Conservation (phyloP, 2,888 invertebrate genomes). For the Plagiodera versicolora region DNA sequence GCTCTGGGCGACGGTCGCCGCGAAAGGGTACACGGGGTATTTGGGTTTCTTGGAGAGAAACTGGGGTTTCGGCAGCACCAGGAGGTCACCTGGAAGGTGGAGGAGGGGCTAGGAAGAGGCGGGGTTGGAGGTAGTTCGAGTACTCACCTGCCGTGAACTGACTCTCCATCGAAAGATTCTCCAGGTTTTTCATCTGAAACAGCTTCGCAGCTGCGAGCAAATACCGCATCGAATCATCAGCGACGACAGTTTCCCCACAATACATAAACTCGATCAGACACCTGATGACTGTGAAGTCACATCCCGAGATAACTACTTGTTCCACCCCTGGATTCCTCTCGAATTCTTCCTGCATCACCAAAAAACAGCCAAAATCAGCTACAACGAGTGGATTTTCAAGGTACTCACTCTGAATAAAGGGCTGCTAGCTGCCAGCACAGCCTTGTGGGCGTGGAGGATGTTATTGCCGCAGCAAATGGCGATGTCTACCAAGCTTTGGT, state of each 20-base stretch:
- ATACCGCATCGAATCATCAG: conserved; percentile 69
- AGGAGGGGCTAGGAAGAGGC: not conserved
- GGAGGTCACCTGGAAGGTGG: conserved; percentile 38
- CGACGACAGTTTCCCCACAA: conserved; percentile 72
- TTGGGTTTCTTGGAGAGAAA: conserved; percentile 53
- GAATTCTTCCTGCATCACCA: conserved; percentile 57
- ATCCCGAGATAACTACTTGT: conserved; percentile 65
- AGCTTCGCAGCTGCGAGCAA: conserved; percentile 71
- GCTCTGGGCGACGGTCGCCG: conserved; percentile 33
- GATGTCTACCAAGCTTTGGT: conserved; percentile 74
- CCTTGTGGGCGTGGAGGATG: conserved; percentile 73
- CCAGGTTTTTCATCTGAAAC: conserved; percentile 66
- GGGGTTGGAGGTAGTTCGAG: not conserved
- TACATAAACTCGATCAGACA: conserved; percentile 77
- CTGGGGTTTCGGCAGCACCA: conserved; percentile 49
- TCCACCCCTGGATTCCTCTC: conserved; percentile 61
- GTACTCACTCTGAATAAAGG: conserved; percentile 69
- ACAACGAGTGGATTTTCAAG: not conserved
- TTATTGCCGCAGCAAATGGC: conserved; percentile 75
- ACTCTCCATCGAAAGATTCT: conserved; percentile 59
- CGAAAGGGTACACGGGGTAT: conserved; percentile 45
- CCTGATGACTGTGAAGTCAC: conserved; percentile 71
- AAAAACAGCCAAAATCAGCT: not conserved
- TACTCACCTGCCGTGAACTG: conserved; percentile 31
- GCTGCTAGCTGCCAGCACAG: conserved; percentile 73